phyloP scores from a whole-genome alignment of 2,113 vertebrate genomes.

The Dicrurus megarhynchus region DNA sequence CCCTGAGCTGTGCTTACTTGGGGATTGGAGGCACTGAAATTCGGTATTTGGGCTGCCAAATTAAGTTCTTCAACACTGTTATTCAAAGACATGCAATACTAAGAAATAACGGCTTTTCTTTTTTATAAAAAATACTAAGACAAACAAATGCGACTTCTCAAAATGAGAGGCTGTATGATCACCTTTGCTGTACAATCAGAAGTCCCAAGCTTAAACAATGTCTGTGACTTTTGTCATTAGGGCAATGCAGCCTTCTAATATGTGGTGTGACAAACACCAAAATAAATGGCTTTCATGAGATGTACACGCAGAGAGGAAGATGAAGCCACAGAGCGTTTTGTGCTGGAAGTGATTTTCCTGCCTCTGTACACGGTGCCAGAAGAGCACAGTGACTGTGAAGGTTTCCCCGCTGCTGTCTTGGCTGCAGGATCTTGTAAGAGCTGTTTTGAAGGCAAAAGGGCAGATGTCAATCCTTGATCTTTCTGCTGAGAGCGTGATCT shows the following conservation, averaged over 20 bases:
- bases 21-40: not conserved
- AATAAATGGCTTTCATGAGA: not conserved
- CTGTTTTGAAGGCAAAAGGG: slow-evolving; percentile 11
- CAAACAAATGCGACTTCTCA: not conserved
- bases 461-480: slow-evolving; percentile 23
- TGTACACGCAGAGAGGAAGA: not conserved
- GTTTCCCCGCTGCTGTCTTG: not conserved
- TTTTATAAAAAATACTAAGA: not conserved
- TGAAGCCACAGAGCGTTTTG: not conserved
- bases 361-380: not conserved
- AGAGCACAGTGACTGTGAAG: not conserved
- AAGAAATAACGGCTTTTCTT: not conserved
- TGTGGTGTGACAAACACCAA: not conserved
- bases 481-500: not conserved
- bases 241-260: not conserved
- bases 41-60: not conserved
- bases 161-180: not conserved
- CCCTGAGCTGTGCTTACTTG: not conserved
- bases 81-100: not conserved
- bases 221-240: not conserved
- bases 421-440: not conserved
- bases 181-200: not conserved
- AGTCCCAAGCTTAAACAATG: not conserved
- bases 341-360: not conserved
- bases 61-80: not conserved